phyloP scores from a whole-genome alignment of 2,113 vertebrate genomes.

The Oreotragus oreotragus region DNA sequence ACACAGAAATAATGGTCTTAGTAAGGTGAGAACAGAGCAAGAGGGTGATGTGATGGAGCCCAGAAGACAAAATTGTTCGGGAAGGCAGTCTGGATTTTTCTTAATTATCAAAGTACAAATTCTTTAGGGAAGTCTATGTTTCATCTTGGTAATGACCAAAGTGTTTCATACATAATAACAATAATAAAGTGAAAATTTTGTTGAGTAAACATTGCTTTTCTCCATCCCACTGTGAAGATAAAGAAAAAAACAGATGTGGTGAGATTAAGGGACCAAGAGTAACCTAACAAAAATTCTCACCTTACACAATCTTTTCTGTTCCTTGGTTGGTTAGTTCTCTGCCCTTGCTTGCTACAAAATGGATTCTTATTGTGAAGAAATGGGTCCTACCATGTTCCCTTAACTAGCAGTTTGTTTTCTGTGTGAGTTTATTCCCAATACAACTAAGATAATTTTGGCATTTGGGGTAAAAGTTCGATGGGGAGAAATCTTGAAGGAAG shows the following conservation, averaged over 20 bases:
- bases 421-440: not conserved
- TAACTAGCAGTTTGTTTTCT: not conserved
- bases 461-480: not conserved
- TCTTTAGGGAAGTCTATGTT: not conserved
- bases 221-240: not conserved
- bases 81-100: not conserved
- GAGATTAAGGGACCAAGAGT: not conserved
- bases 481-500: not conserved
- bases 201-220: not conserved
- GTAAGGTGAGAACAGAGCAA: not conserved
- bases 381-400: not conserved
- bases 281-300: not conserved
- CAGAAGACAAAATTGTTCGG: not conserved
- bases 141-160: not conserved
- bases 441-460: not conserved
- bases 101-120: not conserved
- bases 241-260: not conserved
- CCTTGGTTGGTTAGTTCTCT: not conserved
- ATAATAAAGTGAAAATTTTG: not conserved
- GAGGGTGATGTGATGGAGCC: not conserved
- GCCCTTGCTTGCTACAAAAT: constrained; percentile 6
- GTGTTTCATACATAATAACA: not conserved
- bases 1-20: not conserved
- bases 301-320: not conserved
- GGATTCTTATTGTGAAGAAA: not conserved